These are phyloP conservation scores for Cetoscarus ocellatus DNA, from an alignment of 2,797 vertebrate genomes.

Conservation along the genomic window DNA sequence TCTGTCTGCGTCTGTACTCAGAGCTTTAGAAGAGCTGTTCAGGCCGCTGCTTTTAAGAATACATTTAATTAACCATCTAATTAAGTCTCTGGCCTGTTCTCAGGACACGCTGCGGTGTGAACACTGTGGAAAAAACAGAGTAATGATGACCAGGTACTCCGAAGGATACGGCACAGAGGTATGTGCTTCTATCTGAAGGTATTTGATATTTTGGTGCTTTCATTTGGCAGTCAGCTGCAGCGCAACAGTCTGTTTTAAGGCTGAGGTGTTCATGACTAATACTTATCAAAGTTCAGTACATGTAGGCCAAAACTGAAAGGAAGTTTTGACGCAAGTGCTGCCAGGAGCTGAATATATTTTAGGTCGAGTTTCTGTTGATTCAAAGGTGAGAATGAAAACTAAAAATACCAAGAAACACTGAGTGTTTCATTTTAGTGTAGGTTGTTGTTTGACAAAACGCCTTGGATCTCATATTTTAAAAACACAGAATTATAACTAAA, in stretches of 20 bases:
- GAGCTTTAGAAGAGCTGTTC: not conserved
- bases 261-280: not conserved
- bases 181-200: conserved; percentile 13
- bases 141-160: conserved; percentile 78
- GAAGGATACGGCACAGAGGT: conserved; percentile 89
- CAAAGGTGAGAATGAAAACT: too few species aligned
- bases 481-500: too few species aligned
- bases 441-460: too few species aligned
- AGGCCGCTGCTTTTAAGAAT: not conserved
- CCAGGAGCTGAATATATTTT: too few species aligned
- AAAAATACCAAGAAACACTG: too few species aligned
- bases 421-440: too few species aligned
- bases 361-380: too few species aligned
- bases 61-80: not conserved
- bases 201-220: conserved; percentile 8
- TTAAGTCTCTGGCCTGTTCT: conserved; percentile 14
- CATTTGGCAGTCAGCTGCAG: conserved; percentile 20
- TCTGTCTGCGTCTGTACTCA: not conserved
- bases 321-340: too few species aligned
- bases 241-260: not conserved
- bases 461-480: too few species aligned
- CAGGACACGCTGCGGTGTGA: conserved; percentile 75
- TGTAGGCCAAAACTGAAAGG: not conserved
- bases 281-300: not conserved
- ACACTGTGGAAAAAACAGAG: conserved; percentile 78